Conservation (phyloP, 2,113 vertebrate species). For the Lonchura striata region DNA sequence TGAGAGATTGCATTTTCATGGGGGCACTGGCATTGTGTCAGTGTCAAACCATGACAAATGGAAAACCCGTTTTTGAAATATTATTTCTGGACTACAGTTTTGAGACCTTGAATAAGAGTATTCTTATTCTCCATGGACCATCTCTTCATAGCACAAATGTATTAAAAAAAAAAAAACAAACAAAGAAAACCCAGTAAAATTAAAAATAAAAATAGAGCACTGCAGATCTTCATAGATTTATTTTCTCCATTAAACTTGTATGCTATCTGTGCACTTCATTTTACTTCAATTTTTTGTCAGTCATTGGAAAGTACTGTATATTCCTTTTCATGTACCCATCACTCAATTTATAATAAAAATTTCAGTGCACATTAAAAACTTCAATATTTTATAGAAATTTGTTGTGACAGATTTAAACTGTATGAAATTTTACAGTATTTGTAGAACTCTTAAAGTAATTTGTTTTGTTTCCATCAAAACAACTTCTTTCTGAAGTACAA, state of each 20-base stretch:
- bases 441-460: neutral
- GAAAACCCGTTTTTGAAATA: neutral
- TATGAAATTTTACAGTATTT: neutral
- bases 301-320: neutral
- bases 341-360: conserved; percentile 26
- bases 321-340: neutral
- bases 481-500: neutral
- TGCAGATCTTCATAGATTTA: neutral
- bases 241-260: neutral
- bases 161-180: neutral
- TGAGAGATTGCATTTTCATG: too few species aligned
- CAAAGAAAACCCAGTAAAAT: rapidly evolving
- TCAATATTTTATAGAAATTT: neutral
- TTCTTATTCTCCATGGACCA: neutral
- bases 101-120: neutral
- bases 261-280: neutral
- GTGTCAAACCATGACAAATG: too few species aligned
- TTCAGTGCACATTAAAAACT: neutral
- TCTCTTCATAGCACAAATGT: neutral
- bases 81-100: neutral
- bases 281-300: neutral
- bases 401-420: neutral
- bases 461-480: neutral
- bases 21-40: too few species aligned
- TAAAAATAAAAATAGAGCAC: neutral